Evolutionary conservation across 2,888 invertebrate species (phyloP).

Genomic region (Pemphredon lugubris): DNA sequence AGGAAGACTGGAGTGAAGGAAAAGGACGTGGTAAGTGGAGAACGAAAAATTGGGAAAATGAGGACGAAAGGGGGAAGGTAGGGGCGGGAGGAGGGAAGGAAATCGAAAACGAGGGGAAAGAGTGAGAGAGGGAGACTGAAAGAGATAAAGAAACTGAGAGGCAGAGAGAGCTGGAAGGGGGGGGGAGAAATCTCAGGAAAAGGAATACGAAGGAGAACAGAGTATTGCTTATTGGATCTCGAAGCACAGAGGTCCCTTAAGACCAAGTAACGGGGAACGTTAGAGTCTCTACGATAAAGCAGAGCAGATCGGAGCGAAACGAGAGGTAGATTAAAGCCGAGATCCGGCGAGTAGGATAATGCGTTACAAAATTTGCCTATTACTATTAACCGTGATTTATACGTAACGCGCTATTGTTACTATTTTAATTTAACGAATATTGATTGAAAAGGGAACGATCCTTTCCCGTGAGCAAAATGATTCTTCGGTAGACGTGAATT

Average conservation of each 20-base stretch:
- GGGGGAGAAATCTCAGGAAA: conserved; percentile 13
- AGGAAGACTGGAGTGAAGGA: not conserved
- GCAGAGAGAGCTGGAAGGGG: not conserved
- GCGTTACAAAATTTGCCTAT: conserved; percentile 20
- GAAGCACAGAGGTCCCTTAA: conserved; percentile 45
- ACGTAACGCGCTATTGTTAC: not conserved
- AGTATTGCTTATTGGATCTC: conserved; percentile 57
- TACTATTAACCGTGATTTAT: not conserved
- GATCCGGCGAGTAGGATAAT: conserved; percentile 28
- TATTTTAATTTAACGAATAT: too few species aligned
- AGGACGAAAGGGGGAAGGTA: not conserved
- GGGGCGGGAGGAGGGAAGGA: not conserved
- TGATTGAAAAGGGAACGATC: too few species aligned
- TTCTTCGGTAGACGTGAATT: too few species aligned
- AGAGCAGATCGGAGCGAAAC: conserved; percentile 1
- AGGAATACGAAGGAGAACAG: conserved; percentile 7
- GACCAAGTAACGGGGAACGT: conserved; percentile 42
- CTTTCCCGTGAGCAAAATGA: too few species aligned
- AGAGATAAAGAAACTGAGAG: too few species aligned
- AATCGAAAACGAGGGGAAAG: too few species aligned
- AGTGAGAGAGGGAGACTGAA: not conserved
- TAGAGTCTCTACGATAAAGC: conserved; percentile 39
- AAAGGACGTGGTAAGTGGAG: not conserved
- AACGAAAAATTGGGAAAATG: not conserved
- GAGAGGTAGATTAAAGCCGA: conserved; percentile 30